Evolutionary conservation across 2,888 invertebrate species (phyloP).

Genomic region (Timema podura): DNA sequence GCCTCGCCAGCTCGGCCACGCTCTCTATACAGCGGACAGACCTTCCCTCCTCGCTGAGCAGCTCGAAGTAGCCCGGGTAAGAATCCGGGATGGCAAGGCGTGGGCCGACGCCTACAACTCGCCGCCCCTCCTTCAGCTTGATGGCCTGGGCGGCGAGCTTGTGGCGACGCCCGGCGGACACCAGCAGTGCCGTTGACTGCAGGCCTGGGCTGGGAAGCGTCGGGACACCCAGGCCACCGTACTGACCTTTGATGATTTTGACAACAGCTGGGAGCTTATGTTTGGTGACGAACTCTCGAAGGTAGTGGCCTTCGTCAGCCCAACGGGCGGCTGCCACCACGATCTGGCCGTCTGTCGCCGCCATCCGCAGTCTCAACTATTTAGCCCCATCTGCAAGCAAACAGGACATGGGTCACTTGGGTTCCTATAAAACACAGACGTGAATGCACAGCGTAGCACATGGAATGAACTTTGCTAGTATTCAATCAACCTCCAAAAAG

Average conservation of each 20-base stretch:
- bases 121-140: conserved; percentile 82
- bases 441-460: too few relatives aligned
- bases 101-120: conserved; percentile 75
- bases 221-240: conserved; percentile 85
- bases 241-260: conserved; percentile 91
- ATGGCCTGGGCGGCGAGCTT: conserved; percentile 86
- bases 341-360: conserved; percentile 87
- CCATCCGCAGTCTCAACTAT: conserved; percentile 52
- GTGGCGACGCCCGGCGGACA: conserved; percentile 79
- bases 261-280: conserved; percentile 78
- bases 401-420: not conserved
- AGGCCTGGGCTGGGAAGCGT: conserved; percentile 80
- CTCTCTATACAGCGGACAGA: conserved; percentile 84
- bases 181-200: conserved; percentile 79
- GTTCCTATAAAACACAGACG: too few relatives aligned
- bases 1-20: conserved; percentile 73
- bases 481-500: too few relatives aligned
- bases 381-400: conserved; percentile 52
- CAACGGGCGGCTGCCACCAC: conserved; percentile 77
- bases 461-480: too few relatives aligned
- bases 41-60: conserved; percentile 89
- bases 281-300: conserved; percentile 69
- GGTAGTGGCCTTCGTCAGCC: conserved; percentile 69
- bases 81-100: conserved; percentile 86
- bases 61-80: conserved; percentile 89